Conservation (phyloP, 2,888 invertebrate genomes). For the Bombyx huttoni region DNA sequence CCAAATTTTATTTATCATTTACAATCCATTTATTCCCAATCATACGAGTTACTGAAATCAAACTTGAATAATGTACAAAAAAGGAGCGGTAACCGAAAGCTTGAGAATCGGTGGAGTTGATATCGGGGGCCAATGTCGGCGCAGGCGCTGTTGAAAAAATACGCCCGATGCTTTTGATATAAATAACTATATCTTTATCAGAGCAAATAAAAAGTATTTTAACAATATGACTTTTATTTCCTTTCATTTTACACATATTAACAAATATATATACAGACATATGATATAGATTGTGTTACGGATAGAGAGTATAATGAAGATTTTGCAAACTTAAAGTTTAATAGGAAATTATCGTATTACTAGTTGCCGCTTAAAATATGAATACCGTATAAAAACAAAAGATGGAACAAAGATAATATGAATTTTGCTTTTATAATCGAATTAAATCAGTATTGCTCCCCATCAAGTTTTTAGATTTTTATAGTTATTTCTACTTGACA, state of each 20-base stretch:
- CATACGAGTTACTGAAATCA: background rate
- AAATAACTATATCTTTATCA: slow-evolving; percentile 56
- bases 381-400: no score
- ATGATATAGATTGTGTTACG: background rate
- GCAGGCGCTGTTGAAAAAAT: slow-evolving; percentile 73
- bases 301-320: no score
- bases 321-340: no score
- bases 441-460: no score
- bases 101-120: slow-evolving; percentile 1
- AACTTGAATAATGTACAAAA: background rate
- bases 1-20: background rate
- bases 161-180: slow-evolving; percentile 73
- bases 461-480: no score
- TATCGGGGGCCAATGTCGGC: slow-evolving; percentile 33
- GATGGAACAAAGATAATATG: no score
- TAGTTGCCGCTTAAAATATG: no score
- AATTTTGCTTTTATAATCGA: no score
- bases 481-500: slow-evolving; percentile 20
- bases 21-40: slow-evolving; percentile 3
- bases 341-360: no score
- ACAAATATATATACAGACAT: slow-evolving; percentile 11
- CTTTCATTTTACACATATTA: background rate
- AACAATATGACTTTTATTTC: slow-evolving; percentile 37
- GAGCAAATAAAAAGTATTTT: slow-evolving; percentile 59
- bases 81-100: background rate